Base-by-base conservation (phyloP, 2,113 vertebrate genomes). In the Brevimyrus niger region DNA sequence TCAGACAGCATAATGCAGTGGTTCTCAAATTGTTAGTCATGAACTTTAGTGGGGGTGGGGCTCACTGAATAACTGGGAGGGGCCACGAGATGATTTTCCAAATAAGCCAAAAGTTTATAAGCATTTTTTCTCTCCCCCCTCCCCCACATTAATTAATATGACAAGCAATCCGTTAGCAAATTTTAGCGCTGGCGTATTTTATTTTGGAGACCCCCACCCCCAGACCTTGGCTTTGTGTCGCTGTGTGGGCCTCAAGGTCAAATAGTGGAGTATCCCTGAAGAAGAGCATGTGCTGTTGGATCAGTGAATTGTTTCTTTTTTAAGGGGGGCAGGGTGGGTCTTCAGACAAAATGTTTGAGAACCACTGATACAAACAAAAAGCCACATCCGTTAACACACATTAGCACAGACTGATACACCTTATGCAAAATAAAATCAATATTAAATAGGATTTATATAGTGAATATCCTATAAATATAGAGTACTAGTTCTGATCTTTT, bases 381-480 rank as follows among this genome's bases (percentile, higher is more conserved):
- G 35, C 38, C 35, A 80, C 17, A 42, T 15, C 15, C 35, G 4
- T 80, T 42, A 80, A 80, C 73, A 80, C 35, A 80, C 73, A 80
- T 80, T n/a, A 80, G 38, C 73, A 80, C 73, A 80, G 73, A 80
- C 73, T 19, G 38, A 42, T 80, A 19, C 73, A 80, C 31, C 73
- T 80, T 80, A 80, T 80, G 73, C 38, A 80, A 42, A 80, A 80
- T 80, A 80, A 80, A 80, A 80, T 80, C 35, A 42, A 80, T 80
- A 42, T 80, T 80, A 80, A 80, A 80, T 42, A 80, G 73, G 35
- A 80, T 80, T 80, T 80, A 80, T 80, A 80, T 42, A 80, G 31
- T 38, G 73, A 80, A 80, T 38, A 38, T 80, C 73, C 73, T 80
- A 80, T 80, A 80, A 80, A 80, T 80, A 80, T 80, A 80, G 38